Percentiles rank a stretch among this genome's conserved stretches.
These are phyloP conservation scores for Rhodeus uyekii DNA, from an alignment of 2,797 vertebrate species.

Conservation along the genomic window DNA sequence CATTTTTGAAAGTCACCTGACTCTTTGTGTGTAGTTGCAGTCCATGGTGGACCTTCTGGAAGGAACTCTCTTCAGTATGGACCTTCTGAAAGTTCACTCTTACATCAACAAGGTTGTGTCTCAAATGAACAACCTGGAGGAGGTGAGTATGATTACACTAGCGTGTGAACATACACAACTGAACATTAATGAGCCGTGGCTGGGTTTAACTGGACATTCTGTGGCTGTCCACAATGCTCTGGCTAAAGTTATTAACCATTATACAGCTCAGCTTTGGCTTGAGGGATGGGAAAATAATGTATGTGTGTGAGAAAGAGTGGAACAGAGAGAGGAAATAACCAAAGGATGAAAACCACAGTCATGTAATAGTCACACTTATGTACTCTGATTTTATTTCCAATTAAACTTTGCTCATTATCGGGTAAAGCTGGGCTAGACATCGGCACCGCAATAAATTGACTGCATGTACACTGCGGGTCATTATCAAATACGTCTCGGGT, in stretches of 20 bases:
- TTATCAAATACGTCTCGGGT: slow-evolving; percentile 41
- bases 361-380: slow-evolving; percentile 37
- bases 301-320: background rate
- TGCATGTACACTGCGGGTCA: background rate
- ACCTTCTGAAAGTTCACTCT: slow-evolving; percentile 93
- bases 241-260: slow-evolving; percentile 17
- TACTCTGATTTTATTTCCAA: slow-evolving; percentile 33
- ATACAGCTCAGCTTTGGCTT: slow-evolving; percentile 18
- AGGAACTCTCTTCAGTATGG: slow-evolving; percentile 94
- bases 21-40: slow-evolving; percentile 82
- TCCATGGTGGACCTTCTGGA: slow-evolving; percentile 96
- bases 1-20: background rate
- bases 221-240: slow-evolving; percentile 20
- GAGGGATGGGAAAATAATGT: slow-evolving; percentile 24
- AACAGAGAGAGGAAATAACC: slow-evolving; percentile 11
- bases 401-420: background rate
- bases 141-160: slow-evolving; percentile 65
- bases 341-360: slow-evolving; percentile 17
- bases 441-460: background rate
- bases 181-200: slow-evolving; percentile 4
- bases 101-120: slow-evolving; percentile 92
- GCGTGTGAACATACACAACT: background rate
- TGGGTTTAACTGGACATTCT: slow-evolving; percentile 36
- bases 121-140: slow-evolving; percentile 93
- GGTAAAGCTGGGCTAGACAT: slow-evolving; percentile 11